Percentiles rank a stretch among this genome's conserved stretches.
Conservation (phyloP, 2,888 invertebrate species). For the Aricia artaxerxes region DNA sequence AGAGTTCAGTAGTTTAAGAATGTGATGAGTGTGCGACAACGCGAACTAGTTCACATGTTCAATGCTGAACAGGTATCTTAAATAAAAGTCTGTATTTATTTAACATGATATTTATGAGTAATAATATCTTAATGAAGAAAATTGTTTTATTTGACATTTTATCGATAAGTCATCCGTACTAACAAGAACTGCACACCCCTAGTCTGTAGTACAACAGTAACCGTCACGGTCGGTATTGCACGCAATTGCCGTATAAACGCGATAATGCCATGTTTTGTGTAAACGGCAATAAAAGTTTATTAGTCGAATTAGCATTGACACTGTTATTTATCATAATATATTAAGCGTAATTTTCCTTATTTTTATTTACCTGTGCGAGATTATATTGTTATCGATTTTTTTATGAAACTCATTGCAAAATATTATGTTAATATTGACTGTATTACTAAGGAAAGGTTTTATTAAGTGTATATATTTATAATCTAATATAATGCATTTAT, state of each 20-base stretch:
- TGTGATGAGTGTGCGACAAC: too few relatives aligned
- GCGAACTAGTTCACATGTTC: too few relatives aligned
- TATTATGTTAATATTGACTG: neutral
- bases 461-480: too few relatives aligned
- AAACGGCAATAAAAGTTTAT: conserved; percentile 10
- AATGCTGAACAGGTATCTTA: too few relatives aligned
- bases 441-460: neutral
- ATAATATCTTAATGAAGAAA: too few relatives aligned
- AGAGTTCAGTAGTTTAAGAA: too few relatives aligned
- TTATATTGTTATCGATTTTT: neutral
- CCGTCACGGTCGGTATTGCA: conserved; percentile 64
- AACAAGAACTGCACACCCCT: neutral
- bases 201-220: neutral
- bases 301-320: conserved; percentile 3
- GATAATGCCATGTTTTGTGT: conserved; percentile 39
- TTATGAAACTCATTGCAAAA: neutral
- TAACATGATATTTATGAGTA: too few relatives aligned
- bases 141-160: too few relatives aligned
- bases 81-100: too few relatives aligned
- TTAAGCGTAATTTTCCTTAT: neutral
- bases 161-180: neutral
- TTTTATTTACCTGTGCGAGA: neutral
- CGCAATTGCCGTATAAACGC: conserved; percentile 61
- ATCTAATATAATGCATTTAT: neutral
- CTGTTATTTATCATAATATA: neutral